Evolutionary conservation across 2,113 vertebrate genomes (phyloP), one percentile per base, ranked within the genome.

Genomic region (Orthonyx spaldingii): DNA sequence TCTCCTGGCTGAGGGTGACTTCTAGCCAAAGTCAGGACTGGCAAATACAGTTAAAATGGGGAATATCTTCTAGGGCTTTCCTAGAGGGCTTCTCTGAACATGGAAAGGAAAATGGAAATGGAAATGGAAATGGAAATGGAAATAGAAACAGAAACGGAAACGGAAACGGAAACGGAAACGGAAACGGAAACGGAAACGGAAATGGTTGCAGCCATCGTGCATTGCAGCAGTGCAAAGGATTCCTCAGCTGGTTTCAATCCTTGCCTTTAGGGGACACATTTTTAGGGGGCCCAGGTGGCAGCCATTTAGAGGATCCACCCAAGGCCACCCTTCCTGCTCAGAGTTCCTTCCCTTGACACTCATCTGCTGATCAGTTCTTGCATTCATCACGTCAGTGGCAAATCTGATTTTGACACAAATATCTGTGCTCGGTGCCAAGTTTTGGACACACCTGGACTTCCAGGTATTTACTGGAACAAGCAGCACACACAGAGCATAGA

Each of bases 71-170:
- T 52, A 24, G n/a, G 12, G 11, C 21, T 83, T 80, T 28, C 56
- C 72, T 42, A 9, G 53, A 84, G 68, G 12, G 17, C 22, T n/a
- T 24, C 27, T 85, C 52, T 55, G 52, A 53, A 53, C 18, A 27
- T 9, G 32, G 65, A 30, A 3, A 5, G 13, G 6, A 19, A 22
- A 5, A 10, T 28, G 41, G 33, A 28, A 11, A 2, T 11, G 27
- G 3, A 59, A 4, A 3, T 13, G 13, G 33, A 28, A 2, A 6
- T 23, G 32, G 23, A 16, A 11, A 7, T 13, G 18, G 41, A 27
- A 6, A 6, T 27, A 18, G 41, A 37, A 1, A 1, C 22, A 6
- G 56, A 46, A 6, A 3, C 26, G 12, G 74, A 21, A 11, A 2
- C 39, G 33, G 33, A 14, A 5, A 1, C 19, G 11, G 42, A 39